Evolutionary conservation across 1,140 invertebrate genomes (phyloP).

Genomic region (Pollicipes pollicipes): DNA sequence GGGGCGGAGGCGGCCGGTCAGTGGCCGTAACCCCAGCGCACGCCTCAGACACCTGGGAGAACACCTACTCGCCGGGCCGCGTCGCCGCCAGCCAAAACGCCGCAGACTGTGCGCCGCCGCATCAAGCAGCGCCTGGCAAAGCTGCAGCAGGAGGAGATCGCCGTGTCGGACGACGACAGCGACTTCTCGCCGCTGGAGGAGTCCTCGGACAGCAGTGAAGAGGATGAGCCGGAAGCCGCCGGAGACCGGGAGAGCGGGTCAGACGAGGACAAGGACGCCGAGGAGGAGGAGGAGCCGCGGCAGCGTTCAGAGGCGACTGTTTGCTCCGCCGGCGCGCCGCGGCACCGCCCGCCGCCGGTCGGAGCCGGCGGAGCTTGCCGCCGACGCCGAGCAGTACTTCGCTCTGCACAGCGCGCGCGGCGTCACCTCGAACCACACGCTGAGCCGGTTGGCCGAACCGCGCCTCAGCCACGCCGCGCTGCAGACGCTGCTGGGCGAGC

Average conservation of each 20-base stretch:
- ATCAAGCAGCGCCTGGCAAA: background rate
- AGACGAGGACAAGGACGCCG: background rate
- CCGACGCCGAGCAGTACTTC: conserved; percentile 28
- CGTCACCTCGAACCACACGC: conserved; percentile 60
- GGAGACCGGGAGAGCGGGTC: background rate
- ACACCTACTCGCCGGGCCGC: too few species aligned
- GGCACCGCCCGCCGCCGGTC: background rate
- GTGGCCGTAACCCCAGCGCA: too few species aligned
- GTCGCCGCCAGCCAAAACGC: background rate
- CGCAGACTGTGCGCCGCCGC: background rate
- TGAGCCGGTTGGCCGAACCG: conserved; percentile 52
- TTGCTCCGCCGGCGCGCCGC: background rate
- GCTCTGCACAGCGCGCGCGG: conserved; percentile 27
- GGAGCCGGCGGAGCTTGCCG: background rate
- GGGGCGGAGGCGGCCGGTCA: too few species aligned
- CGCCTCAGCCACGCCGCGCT: conserved; percentile 46
- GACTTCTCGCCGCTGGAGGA: background rate
- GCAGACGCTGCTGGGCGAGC: conserved; percentile 32
- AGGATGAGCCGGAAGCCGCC: background rate
- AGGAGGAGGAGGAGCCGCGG: background rate
- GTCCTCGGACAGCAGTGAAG: background rate
- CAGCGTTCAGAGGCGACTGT: background rate
- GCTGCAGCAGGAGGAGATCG: background rate
- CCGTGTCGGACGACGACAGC: background rate
- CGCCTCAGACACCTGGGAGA: background rate